A percentile compares a stretch with the other conserved stretches of the same genome.
Evolutionary conservation across 2,888 invertebrate species (phyloP).

Genomic region (Acanthopleura granulata): DNA sequence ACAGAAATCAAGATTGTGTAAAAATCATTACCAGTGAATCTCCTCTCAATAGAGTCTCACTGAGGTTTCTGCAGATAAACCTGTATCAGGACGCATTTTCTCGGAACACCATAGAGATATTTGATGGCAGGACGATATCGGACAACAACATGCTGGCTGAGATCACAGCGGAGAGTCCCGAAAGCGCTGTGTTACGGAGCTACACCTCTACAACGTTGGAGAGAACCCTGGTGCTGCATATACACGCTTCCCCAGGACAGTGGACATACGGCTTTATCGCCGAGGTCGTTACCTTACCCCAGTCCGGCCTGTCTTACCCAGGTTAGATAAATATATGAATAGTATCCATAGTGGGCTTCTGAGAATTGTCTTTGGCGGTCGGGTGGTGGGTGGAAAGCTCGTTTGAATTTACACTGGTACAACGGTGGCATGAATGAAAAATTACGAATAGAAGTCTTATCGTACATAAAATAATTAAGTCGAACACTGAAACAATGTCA

Average conservation of each 20-base stretch:
- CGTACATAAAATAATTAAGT: no score
- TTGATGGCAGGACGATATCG: slow-evolving; percentile 92
- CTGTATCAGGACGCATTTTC: slow-evolving; percentile 70
- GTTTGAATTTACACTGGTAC: no score
- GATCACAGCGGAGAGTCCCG: slow-evolving; percentile 51
- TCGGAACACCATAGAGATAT: slow-evolving; percentile 84
- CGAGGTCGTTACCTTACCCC: slow-evolving; percentile 92
- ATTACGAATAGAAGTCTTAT: no score
- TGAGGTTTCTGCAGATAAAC: slow-evolving; percentile 72
- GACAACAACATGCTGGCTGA: slow-evolving; percentile 60
- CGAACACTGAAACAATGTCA: no score
- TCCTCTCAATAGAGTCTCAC: slow-evolving; percentile 88
- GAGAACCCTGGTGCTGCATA: slow-evolving; percentile 80
- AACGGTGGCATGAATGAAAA: no score
- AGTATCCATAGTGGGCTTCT: no score
- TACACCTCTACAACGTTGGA: slow-evolving; percentile 51
- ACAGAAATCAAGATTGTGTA: slow-evolving; percentile 95
- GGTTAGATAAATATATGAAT: slow-evolving; percentile 36
- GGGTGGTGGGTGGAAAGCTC: no score
- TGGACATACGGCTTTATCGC: slow-evolving; percentile 94
- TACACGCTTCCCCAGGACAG: slow-evolving; percentile 95
- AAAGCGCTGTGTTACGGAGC: slow-evolving; percentile 36
- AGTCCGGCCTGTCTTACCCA: slow-evolving; percentile 61
- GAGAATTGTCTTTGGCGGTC: no score
- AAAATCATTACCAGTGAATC: slow-evolving; percentile 92